Percentiles rank a stretch among this genome's conserved stretches.
phyloP scores from a whole-genome alignment of 2,113 vertebrate species.

The Cairina moschata region DNA sequence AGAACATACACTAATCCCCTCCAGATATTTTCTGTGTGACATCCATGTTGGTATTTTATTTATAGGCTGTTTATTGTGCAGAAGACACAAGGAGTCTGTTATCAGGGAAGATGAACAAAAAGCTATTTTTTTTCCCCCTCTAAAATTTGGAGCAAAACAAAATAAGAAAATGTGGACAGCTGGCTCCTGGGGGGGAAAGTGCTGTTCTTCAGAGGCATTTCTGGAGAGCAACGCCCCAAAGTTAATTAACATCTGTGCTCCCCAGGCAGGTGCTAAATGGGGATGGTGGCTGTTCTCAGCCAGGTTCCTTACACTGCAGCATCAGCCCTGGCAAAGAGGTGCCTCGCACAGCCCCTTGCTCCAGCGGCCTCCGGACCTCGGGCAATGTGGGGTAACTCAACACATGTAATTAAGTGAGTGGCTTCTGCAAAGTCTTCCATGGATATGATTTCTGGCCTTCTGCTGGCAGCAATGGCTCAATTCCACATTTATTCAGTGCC shows the following conservation, averaged over 20 bases:
- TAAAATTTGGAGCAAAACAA: constrained; percentile 26
- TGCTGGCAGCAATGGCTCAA: constrained; percentile 4
- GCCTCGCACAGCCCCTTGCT: not conserved
- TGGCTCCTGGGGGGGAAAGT: not conserved
- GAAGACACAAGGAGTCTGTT: constrained; percentile 7
- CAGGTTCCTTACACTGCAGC: not conserved
- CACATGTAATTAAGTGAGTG: not conserved
- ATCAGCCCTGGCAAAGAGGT: not conserved
- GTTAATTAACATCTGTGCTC: constrained; percentile 59
- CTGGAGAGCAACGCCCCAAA: constrained; percentile 33
- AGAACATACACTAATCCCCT: constrained; percentile 49
- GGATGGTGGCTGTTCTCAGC: not conserved
- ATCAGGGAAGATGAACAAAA: not conserved
- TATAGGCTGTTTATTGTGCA: constrained; percentile 35
- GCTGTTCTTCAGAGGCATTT: constrained; percentile 48
- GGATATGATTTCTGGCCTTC: not conserved
- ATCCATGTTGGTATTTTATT: constrained; percentile 50
- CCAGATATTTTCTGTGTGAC: constrained; percentile 55
- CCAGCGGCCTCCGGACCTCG: not conserved
- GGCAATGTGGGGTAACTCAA: not conserved
- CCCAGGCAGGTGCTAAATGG: not conserved
- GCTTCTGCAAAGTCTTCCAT: not conserved
- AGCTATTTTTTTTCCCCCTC: not conserved
- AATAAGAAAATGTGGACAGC: constrained; percentile 25
- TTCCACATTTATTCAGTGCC: not conserved